These are phyloP conservation scores for Thunnus maccoyii DNA, from an alignment of 2,113 vertebrate genomes.

Conservation along the genomic window DNA sequence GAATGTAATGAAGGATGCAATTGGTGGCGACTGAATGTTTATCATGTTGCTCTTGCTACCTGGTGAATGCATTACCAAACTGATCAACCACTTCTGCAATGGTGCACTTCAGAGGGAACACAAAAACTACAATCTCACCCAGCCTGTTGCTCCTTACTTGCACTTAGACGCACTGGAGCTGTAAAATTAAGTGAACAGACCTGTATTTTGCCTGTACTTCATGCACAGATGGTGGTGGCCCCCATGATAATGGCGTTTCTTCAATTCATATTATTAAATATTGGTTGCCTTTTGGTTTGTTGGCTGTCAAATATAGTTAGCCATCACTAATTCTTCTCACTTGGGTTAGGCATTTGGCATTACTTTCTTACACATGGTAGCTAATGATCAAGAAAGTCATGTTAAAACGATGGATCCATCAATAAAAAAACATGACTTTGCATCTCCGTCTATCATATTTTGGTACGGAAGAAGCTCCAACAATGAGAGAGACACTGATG, in stretches of 20 bases:
- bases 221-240: neutral
- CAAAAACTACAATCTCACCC: constrained; percentile 11
- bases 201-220: neutral
- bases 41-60: constrained; percentile 16
- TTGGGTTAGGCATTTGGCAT: neutral
- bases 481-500: constrained; percentile 31
- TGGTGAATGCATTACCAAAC: constrained; percentile 10
- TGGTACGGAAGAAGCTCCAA: neutral
- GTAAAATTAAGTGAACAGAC: neutral
- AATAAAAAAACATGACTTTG: neutral
- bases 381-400: neutral
- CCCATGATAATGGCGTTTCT: neutral
- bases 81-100: constrained; percentile 24
- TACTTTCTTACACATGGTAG: neutral
- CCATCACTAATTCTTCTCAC: neutral
- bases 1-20: constrained; percentile 15
- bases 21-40: constrained; percentile 8
- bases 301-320: neutral
- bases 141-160: constrained; percentile 14
- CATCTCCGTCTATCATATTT: neutral
- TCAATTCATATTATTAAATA: neutral
- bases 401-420: neutral
- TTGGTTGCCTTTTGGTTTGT: neutral
- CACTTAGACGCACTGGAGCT: constrained; percentile 11
- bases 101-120: constrained; percentile 37